These are phyloP conservation scores for Pyrocoelia pectoralis DNA, from an alignment of 2,888 invertebrate species.

Conservation along the genomic window DNA sequence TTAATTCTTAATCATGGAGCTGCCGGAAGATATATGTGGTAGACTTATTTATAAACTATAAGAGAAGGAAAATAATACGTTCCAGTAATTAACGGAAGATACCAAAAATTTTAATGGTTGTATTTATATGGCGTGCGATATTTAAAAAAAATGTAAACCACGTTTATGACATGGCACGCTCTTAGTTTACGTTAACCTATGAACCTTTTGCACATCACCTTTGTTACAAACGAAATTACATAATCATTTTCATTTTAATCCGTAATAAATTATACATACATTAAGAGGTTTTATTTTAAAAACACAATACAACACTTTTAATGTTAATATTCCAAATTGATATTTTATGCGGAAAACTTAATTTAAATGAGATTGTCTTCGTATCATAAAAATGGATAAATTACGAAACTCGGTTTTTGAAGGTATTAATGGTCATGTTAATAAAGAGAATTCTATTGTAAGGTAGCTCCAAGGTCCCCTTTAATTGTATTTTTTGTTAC, in stretches of 20 bases:
- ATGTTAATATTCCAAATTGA: too few species aligned
- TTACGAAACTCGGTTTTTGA: too few species aligned
- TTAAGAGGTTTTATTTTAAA: too few species aligned
- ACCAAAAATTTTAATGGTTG: neutral
- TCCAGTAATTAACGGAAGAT: constrained; percentile 19
- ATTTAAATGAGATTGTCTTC: too few species aligned
- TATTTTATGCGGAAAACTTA: too few species aligned
- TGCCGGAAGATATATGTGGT: constrained; percentile 37
- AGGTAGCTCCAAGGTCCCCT: too few species aligned
- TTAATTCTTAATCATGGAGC: constrained; percentile 44
- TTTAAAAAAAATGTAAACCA: constrained; percentile 15
- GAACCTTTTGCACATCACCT: constrained; percentile 21
- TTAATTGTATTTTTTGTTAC: too few species aligned
- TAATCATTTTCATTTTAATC: constrained; percentile 3
- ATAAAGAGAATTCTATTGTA: too few species aligned
- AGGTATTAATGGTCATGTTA: too few species aligned
- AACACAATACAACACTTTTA: too few species aligned
- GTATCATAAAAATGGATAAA: too few species aligned
- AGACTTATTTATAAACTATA: constrained; percentile 26
- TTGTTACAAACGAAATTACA: constrained; percentile 25
- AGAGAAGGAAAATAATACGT: constrained; percentile 21
- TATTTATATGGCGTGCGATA: constrained; percentile 13
- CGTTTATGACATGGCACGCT: constrained; percentile 20
- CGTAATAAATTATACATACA: too few species aligned
- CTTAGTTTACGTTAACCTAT: constrained; percentile 26